Base-by-base conservation (phyloP, 2,113 vertebrate genomes). In the Centropristis striata region DNA sequence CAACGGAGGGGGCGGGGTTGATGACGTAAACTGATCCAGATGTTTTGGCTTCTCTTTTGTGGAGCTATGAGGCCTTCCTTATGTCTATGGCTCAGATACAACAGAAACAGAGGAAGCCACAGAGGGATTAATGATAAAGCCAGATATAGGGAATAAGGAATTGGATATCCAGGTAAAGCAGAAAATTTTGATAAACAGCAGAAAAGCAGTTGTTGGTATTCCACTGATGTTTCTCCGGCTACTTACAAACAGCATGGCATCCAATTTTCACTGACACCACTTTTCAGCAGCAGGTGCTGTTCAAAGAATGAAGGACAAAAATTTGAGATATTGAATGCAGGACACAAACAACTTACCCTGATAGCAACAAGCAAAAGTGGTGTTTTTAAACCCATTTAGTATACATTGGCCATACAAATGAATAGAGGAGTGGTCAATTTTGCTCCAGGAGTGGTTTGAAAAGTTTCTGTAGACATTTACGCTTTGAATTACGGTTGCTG, bases 61-160 rank as follows among this genome's bases (percentile, higher is more conserved):
- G n/a, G n/a, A n/a, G n/a, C n/a, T n/a, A n/a, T n/a, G n/a, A n/a
- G n/a, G n/a, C n/a, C n/a, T n/a, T n/a, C n/a, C n/a, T n/a, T n/a
- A n/a, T n/a, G n/a, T n/a, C 32, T 32, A 32, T 32, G 37, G 28
- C 68, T 84, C 57, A 11, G 60, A 83, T 75, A 57, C 44, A 63
- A 59, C 16, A 16, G 6, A 53, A 20, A 23, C 23, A 49, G 55
- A 54, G 54, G 74, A 2, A 44, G 36, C 71, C 55, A 51, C 21
- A 75, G 28, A 78, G 9, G 64, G 10, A 55, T 21, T 20, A 49
- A 27, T 51, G 73, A 78, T 72, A 37, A 59, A 70, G 58, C 36
- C 44, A 13, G 58, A 37, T 25, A 13, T 36, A 44, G 36, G 27
- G 11, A 16, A 5, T 53, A 25, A 73, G 59, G 41, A 74, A 49